Percentiles rank a stretch among this genome's conserved stretches.
These are phyloP conservation scores for Microcebus tavaratra DNA, from an alignment of 2,113 vertebrate species.

Conservation along the genomic window DNA sequence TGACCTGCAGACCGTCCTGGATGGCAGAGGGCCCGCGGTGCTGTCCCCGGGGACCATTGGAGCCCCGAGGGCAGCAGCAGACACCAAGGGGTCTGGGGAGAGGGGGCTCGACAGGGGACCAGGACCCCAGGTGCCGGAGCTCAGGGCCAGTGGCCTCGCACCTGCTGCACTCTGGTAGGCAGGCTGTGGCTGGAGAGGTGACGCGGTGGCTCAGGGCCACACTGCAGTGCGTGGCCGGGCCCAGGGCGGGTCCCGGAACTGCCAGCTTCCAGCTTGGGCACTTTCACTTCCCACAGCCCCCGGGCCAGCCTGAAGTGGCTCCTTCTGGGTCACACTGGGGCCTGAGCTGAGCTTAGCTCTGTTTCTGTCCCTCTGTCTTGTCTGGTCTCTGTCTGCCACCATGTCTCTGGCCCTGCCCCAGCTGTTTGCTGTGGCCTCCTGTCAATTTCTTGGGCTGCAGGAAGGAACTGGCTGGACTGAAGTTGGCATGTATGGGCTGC, in stretches of 20 bases:
- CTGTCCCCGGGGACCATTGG: not conserved
- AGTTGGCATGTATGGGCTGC: not conserved
- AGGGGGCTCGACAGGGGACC: accelerated
- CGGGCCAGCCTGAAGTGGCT: not conserved
- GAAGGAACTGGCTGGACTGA: not conserved
- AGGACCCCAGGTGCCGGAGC: not conserved
- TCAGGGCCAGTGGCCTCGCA: too few species aligned
- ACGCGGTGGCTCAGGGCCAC: not conserved
- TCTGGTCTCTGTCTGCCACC: not conserved
- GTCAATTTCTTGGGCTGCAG: not conserved
- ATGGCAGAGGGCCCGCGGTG: not conserved
- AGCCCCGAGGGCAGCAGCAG: not conserved
- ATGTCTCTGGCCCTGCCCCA: not conserved
- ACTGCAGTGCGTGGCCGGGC: not conserved
- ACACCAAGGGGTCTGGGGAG: not conserved
- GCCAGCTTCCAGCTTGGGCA: not conserved
- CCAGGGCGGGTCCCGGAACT: not conserved
- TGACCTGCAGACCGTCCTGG: not conserved
- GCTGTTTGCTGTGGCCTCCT: accelerated
- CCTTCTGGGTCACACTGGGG: not conserved
- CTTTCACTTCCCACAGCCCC: too few species aligned
- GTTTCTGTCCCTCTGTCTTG: not conserved
- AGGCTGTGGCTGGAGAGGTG: not conserved
- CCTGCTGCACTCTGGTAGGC: accelerated
- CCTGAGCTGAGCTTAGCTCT: not conserved